These are phyloP conservation scores for Xiphophorus birchmanni DNA, from an alignment of 2,797 vertebrate species.

Conservation along the genomic window DNA sequence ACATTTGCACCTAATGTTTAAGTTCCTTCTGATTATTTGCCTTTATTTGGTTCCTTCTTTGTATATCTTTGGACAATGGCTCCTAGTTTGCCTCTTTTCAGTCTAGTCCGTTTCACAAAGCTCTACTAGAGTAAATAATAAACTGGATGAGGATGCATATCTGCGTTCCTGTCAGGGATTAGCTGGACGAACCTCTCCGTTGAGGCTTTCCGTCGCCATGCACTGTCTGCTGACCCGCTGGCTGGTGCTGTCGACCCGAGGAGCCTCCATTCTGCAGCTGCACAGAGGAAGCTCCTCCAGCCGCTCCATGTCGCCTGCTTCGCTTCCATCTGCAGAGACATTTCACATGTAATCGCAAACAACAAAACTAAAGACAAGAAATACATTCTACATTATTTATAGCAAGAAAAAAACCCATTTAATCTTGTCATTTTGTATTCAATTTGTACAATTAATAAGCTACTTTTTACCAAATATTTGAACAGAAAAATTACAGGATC, in stretches of 20 bases:
- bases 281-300: slow-evolving; percentile 92
- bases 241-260: slow-evolving; percentile 86
- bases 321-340: slow-evolving; percentile 81
- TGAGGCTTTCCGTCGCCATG: slow-evolving; percentile 91
- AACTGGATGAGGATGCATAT: neutral
- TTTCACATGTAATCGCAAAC: neutral
- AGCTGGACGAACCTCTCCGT: slow-evolving; percentile 85
- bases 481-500: neutral
- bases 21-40: neutral
- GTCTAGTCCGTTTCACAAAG: neutral
- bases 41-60: neutral
- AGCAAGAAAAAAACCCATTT: neutral
- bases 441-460: neutral
- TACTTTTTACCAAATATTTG: neutral
- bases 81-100: neutral
- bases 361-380: neutral
- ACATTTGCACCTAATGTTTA: neutral
- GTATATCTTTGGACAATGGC: neutral
- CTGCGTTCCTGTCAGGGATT: neutral
- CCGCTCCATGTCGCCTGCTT: slow-evolving; percentile 87
- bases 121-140: neutral
- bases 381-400: neutral
- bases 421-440: neutral
- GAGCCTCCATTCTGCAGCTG: slow-evolving; percentile 94
- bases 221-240: slow-evolving; percentile 83